Evolutionary conservation across 92 coral and sea anemone genomes (phyloP).

Genomic region (Heliopora coerulea): DNA sequence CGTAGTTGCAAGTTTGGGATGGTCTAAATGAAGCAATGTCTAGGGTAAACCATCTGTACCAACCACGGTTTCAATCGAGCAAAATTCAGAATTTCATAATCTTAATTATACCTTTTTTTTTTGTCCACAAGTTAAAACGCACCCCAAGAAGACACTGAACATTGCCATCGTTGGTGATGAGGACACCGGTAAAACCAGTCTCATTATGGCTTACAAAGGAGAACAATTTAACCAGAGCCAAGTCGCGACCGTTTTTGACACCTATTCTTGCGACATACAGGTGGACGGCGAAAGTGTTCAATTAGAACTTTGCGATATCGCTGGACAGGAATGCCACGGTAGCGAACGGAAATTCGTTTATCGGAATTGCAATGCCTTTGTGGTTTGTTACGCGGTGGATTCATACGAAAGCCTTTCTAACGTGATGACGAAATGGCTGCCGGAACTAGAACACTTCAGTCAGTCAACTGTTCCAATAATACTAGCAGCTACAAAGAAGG

Average conservation of each 20-base stretch:
- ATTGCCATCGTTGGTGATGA: constrained; percentile 84
- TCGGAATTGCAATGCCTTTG: constrained; percentile 69
- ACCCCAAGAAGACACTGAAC: constrained; percentile 46
- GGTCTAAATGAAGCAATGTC: too few species aligned
- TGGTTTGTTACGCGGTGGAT: constrained; percentile 71
- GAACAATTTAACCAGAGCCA: constrained; percentile 57
- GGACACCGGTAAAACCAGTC: constrained; percentile 73
- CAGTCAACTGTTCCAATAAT: constrained; percentile 6
- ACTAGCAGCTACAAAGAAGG: constrained; percentile 25
- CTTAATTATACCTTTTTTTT: background rate
- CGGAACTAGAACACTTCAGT: constrained; percentile 33
- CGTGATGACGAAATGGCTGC: constrained; percentile 29
- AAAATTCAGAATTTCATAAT: constrained; percentile 5
- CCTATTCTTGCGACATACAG: constrained; percentile 40
- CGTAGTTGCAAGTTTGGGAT: too few species aligned
- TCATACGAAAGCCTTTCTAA: constrained; percentile 5
- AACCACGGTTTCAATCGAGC: too few species aligned
- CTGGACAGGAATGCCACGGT: constrained; percentile 89
- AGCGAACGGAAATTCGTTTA: constrained; percentile 76
- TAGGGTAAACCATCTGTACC: too few species aligned
- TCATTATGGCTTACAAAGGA: constrained; percentile 56
- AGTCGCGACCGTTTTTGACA: constrained; percentile 79
- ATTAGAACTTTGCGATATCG: constrained; percentile 76
- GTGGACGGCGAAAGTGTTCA: constrained; percentile 47
- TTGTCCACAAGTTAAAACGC: constrained; percentile 10